Conservation (phyloP, 1,140 invertebrate species). For the Aphelenchoides besseyi region DNA sequence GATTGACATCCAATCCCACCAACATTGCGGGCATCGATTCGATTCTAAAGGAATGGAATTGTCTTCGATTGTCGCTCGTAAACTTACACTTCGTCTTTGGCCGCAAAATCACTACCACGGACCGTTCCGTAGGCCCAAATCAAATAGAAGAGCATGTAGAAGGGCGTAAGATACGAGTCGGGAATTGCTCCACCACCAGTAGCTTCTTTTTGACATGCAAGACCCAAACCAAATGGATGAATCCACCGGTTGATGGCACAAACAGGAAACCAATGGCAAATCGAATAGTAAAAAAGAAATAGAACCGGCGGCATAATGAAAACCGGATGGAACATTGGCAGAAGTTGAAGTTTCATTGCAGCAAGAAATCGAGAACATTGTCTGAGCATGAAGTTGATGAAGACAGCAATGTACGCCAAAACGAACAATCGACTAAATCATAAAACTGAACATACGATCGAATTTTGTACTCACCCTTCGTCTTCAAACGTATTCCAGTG, state of each 20-base stretch:
- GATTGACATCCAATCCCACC: constrained; percentile 47
- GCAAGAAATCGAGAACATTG: constrained; percentile 48
- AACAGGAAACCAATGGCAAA: constrained; percentile 36
- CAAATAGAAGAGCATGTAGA: constrained; percentile 47
- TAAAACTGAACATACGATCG: constrained; percentile 16
- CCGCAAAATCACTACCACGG: constrained; percentile 25
- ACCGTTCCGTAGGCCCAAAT: constrained; percentile 45
- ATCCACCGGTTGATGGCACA: constrained; percentile 40
- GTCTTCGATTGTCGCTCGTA: not conserved
- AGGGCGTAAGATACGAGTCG: constrained; percentile 34
- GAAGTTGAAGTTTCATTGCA: constrained; percentile 42
- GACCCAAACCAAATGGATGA: constrained; percentile 30
- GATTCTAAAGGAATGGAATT: constrained; percentile 40
- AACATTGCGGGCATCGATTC: constrained; percentile 55
- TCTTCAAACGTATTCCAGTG: constrained; percentile 23
- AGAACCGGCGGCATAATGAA: constrained; percentile 41
- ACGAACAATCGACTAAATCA: constrained; percentile 40
- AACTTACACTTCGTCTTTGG: constrained; percentile 52
- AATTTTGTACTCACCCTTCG: constrained; percentile 17
- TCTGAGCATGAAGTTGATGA: constrained; percentile 36
- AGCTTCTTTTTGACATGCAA: constrained; percentile 35
- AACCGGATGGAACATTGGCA: constrained; percentile 45
- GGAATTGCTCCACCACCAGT: constrained; percentile 17
- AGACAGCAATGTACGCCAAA: constrained; percentile 32
- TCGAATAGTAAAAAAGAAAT: constrained; percentile 27